Base-by-base conservation (phyloP, 2,113 vertebrate species). In the Natator depressus region DNA sequence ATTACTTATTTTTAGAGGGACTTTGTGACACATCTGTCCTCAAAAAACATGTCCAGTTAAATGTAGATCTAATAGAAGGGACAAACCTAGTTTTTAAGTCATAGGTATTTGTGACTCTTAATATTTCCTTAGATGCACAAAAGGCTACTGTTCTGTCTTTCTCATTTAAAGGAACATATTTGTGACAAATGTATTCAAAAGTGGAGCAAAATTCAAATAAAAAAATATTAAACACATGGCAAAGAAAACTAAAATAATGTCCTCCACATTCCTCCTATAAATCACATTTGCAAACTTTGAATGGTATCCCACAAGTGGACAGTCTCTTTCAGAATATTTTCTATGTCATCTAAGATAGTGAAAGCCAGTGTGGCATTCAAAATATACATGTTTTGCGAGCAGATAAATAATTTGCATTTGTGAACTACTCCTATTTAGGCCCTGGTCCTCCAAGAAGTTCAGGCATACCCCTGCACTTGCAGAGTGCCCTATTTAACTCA, bases 1-100 rank as follows among this genome's bases (percentile, higher is more conserved):
- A 54, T 22, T 57, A 62, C 29, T 25, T 51, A 59, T 94, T 91
- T 95, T 94, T 83, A 53, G 13, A 86, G 91, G 22, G 92, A 80
- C 55, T 95, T 54, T 29, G 19, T 38, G 72, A 78, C 90, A 84
- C 24, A 62, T 29, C 87, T 20, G 55, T 78, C 80, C 42, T 8
- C 65, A 86, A 88, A 13, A 85, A 93, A 50, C 29, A 94, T 25
- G 1, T 86, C 25, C 35, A 55, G 42, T 93, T 90, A 13, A 80
- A 53, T n/a, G 31, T 19, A 78, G 29, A 84, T 50, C 27, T 86
- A 76, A 69, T 19, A 82, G 25, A 84, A 93, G 94, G 85, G 10
- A n/a, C 59, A 29, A 89, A 17, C 8, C 10, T 51, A 83, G 22
- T 76, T 87, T 94, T 31, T 10, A 90, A 78, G 46, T 72, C 46